Evolutionary conservation across 2,888 invertebrate genomes (phyloP), one percentile per base, ranked within the genome.

Genomic region (Steinernema scapterisci): DNA sequence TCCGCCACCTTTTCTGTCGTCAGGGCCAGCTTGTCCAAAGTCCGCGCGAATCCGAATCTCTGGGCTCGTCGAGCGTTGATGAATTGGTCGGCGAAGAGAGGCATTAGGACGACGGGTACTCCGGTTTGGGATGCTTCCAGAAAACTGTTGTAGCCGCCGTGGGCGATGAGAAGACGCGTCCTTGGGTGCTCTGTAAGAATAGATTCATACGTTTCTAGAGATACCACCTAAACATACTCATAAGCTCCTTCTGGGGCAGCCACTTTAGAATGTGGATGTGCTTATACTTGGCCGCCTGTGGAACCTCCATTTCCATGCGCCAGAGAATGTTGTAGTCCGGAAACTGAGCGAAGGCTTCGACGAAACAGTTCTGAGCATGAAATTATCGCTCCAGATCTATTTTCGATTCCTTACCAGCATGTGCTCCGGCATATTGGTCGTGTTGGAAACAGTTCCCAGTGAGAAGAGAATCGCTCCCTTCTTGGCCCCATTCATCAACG

Each of bases 131-230:
- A 80, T 0, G 86, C 81, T 74, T 86, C 86, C 44, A 87, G 72
- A 44, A 86, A 82, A 0, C 84, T 84, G 73, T 87, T 86, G 76
- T 86, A 86, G n/a, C 86, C 86, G 16, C 86, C 86, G 73, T 86
- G 86, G n/a, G 86, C 86, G 56, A 86, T 82, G 73, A 86, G 78
- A 44, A 86, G 75, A 63, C 79, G 79, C 71, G 82, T 84, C 73
- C 81, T 79, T 13, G 85, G 84, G 46, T 84, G 84, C 71, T 72
- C 85, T 84, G 70, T 9, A 75, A 81, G 44, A 54, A 54, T 2
- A 23, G 16, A 6, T 23, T 70, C 70, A 31, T 9, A 9, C 23
- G 6, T 7, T 71, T 56, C 54, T 43, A n/a, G n/a, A n/a, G n/a
- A n/a, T n/a, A n/a, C n/a, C 21, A 0, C 48, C n/a, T 11, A 13